phyloP scores from a whole-genome alignment of 1,140 invertebrate species.

The Drosophila lini region DNA sequence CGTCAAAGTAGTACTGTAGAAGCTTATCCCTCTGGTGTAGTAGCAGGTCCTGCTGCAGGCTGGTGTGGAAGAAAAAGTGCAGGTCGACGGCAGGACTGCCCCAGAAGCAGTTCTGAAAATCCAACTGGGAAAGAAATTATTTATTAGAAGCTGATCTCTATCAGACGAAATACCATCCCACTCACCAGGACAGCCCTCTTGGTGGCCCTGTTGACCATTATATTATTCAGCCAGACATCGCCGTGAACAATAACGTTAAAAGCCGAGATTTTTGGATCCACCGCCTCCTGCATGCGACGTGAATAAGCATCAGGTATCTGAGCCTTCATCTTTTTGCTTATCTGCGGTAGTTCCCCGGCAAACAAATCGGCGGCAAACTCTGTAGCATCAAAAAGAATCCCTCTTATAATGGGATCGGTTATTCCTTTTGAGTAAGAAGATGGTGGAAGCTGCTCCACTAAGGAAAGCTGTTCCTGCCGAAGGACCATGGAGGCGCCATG shows the following conservation, averaged over 20 bases:
- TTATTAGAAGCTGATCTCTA: not conserved
- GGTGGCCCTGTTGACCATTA: conserved; percentile 86
- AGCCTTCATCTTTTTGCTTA: conserved; percentile 76
- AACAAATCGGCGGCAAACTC: conserved; percentile 46
- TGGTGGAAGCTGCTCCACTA: conserved; percentile 32
- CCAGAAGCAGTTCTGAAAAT: conserved; percentile 67
- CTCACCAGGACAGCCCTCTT: conserved; percentile 85
- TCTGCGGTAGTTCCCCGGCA: conserved; percentile 83
- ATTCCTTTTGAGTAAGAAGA: conserved; percentile 45
- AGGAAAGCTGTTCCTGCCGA: conserved; percentile 16
- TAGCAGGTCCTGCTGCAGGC: conserved; percentile 61
- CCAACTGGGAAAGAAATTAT: conserved; percentile 46
- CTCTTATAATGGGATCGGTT: conserved; percentile 16
- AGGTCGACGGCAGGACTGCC: conserved; percentile 73
- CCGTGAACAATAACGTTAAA: conserved; percentile 87
- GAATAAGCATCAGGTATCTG: conserved; percentile 53
- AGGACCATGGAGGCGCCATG: conserved; percentile 72
- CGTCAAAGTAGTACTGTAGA: conserved; percentile 66
- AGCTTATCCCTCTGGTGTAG: conserved; percentile 69
- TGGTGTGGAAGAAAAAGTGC: conserved; percentile 71
- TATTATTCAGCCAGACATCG: conserved; percentile 88
- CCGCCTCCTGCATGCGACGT: conserved; percentile 37
- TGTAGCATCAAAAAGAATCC: conserved; percentile 55
- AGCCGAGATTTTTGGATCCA: conserved; percentile 35
- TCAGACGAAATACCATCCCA: not conserved